Percentiles rank a stretch among this genome's conserved stretches.
Evolutionary conservation across 1,140 invertebrate species (phyloP).

Genomic region (Drosophila auraria): DNA sequence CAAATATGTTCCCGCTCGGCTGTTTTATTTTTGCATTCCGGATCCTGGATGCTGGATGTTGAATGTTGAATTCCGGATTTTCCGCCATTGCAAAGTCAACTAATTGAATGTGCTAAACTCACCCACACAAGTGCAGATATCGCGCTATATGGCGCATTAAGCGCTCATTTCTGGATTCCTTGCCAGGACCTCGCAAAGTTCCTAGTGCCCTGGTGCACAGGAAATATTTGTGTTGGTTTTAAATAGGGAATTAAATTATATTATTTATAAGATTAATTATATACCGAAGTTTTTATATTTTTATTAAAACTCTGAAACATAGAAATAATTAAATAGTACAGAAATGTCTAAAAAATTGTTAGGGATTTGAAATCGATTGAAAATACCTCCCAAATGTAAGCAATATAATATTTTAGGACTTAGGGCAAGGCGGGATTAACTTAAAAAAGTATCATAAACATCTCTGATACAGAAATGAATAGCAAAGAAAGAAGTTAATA

Average conservation of each 20-base stretch:
- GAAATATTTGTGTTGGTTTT: background rate
- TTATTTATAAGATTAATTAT: background rate
- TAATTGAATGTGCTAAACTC: constrained; percentile 78
- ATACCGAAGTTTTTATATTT: too few species aligned
- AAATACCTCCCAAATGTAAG: too few species aligned
- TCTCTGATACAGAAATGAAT: too few species aligned
- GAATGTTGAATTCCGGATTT: constrained; percentile 35
- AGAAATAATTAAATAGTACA: too few species aligned
- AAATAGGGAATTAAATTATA: too few species aligned
- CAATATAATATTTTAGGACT: background rate
- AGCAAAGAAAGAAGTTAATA: too few species aligned
- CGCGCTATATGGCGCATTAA: constrained; percentile 72
- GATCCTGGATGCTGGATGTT: constrained; percentile 24
- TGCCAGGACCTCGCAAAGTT: constrained; percentile 5
- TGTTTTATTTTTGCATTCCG: constrained; percentile 14
- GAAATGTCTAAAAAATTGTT: background rate
- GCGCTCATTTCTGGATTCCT: constrained; percentile 61
- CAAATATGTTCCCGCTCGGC: constrained; percentile 57
- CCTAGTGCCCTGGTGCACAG: background rate
- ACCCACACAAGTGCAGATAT: constrained; percentile 48
- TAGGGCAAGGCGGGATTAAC: too few species aligned
- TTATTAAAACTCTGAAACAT: too few species aligned
- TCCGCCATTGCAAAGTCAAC: constrained; percentile 67
- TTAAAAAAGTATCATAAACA: too few species aligned
- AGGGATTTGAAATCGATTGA: background rate